phyloP scores from a whole-genome alignment of 2,113 vertebrate genomes.

The Siniperca knerii region DNA sequence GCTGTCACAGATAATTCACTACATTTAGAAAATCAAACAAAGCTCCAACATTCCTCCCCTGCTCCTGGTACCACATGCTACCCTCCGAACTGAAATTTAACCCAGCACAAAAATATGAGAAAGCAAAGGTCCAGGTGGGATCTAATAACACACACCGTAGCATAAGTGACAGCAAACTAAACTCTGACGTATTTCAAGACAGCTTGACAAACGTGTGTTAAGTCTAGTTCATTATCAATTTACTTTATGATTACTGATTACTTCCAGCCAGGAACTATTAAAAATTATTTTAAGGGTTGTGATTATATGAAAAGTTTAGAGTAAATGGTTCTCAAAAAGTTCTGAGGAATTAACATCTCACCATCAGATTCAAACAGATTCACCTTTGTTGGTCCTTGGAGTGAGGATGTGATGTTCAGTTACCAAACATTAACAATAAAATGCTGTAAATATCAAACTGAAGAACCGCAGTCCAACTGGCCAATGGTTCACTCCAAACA shows the following conservation, averaged over 20 bases:
- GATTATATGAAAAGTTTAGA: not conserved
- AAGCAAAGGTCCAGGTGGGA: conserved; percentile 48
- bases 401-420: conserved; percentile 26
- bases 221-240: conserved; percentile 27
- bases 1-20: conserved; percentile 82
- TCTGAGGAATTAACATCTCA: conserved; percentile 67
- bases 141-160: conserved; percentile 11
- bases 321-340: not conserved
- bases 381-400: conserved; percentile 32
- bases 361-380: conserved; percentile 63
- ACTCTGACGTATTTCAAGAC: conserved; percentile 13
- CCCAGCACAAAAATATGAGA: conserved; percentile 25
- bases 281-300: not conserved
- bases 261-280: not conserved
- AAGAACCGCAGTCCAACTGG: conserved; percentile 31
- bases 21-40: conserved; percentile 75
- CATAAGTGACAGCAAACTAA: conserved; percentile 31
- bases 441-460: conserved; percentile 38
- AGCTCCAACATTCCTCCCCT: conserved; percentile 77
- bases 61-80: conserved; percentile 77
- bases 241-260: conserved; percentile 2
- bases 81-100: conserved; percentile 39
- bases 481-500: conserved; percentile 13
- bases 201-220: conserved; percentile 26
- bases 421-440: conserved; percentile 51